Base-by-base conservation (phyloP, 2,113 vertebrate species). In the Zosterops borbonicus region DNA sequence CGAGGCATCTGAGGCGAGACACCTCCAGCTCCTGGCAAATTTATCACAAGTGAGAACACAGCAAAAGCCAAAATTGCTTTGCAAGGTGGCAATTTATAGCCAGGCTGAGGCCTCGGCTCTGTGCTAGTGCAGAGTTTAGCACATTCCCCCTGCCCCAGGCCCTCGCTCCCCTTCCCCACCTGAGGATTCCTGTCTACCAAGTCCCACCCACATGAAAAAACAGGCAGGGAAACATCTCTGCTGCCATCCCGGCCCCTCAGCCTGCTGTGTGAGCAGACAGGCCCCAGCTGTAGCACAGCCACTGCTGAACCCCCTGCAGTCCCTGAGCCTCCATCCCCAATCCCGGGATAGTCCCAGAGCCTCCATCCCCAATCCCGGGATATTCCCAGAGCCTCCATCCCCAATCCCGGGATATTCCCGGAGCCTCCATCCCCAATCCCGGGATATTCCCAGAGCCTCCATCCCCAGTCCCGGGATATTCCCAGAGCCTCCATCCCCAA, bases 121-220 rank as follows among this genome's bases (percentile, higher is more conserved):
- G 9, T 33, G 69, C 12, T 37, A 33, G 69, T 1, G 24, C 83
- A 5, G 6, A 76, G 81, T 87, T 91, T 89, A 59, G 78, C 93
- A 56, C 64, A 12, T 77, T 58, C 28, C 2, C 87, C 50, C 14
- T 31, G 53, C 83, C 75, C 77, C 83, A 79, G 93, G 83, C 75
- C 1, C 63, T 62, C 4, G 0, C 1, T 62, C 63, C 47, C 67
- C 49, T 53, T 92, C 64, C 67, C 90, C 94, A 93, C 92, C 90
- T 56, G 84, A 91, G 94, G 37, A 90, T 79, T 11, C 5, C 92
- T 12, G 88, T 94, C 95, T 96, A 16, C 95, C 95, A 37, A 4
- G 5, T 87, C 2, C 28, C 92, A n/a, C 92, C 92, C 92, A 56
- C 93, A 0, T 1, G 5, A 46, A 41, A 62, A 60, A 53, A 11